Evolutionary conservation across 2,888 invertebrate species (phyloP).

Genomic region (Brachycybe producta): DNA sequence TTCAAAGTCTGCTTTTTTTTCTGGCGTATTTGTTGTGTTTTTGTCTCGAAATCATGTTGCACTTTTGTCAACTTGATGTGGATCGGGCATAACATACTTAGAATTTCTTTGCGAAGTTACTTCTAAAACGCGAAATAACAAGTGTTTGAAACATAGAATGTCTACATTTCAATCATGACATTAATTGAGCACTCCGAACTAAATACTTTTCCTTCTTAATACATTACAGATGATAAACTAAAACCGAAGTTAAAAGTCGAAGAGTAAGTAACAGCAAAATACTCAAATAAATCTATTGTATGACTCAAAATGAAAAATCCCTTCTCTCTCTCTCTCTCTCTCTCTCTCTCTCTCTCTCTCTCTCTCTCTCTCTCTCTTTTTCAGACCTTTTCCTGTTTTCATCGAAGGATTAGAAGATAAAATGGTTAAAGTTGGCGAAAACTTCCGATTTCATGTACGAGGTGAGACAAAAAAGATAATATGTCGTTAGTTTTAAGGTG

Average conservation of each 20-base stretch:
- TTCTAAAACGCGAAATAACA: too few relatives aligned
- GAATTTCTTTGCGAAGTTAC: too few relatives aligned
- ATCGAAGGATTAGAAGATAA: constrained; percentile 19
- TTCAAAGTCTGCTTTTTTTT: too few relatives aligned
- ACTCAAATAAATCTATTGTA: background rate
- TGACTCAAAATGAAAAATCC: background rate
- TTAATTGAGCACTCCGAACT: background rate
- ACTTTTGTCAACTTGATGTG: too few relatives aligned
- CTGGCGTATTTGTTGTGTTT: too few relatives aligned
- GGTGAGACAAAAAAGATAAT: constrained; percentile 14
- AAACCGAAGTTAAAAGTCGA: constrained; percentile 10
- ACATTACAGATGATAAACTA: constrained; percentile 13
- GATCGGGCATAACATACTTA: too few relatives aligned
- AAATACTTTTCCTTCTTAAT: background rate
- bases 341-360: too few relatives aligned
- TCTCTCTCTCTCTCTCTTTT: constrained; percentile 3
- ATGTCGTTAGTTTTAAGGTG: too few relatives aligned
- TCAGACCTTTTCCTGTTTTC: constrained; percentile 13
- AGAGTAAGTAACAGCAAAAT: constrained; percentile 12
- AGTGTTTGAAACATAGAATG: too few relatives aligned
- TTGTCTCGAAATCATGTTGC: too few relatives aligned
- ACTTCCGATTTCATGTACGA: constrained; percentile 16
- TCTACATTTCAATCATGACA: background rate
- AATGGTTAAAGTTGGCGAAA: constrained; percentile 19
- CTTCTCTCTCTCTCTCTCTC: too few relatives aligned